phyloP scores from a whole-genome alignment of 2,888 invertebrate species.

The Hydraecia micacea region DNA sequence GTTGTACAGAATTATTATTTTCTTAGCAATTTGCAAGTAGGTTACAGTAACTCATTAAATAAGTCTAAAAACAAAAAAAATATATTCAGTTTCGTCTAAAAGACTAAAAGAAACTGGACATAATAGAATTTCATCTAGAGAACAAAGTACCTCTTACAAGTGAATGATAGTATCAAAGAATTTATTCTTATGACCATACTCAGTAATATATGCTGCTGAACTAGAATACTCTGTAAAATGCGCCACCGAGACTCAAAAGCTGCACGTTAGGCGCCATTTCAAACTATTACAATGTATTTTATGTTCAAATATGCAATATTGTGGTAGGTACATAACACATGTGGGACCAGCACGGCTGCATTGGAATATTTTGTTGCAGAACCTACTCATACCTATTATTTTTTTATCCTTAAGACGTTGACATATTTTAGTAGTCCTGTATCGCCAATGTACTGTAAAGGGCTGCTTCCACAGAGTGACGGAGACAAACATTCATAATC shows the following conservation, averaged over 20 bases:
- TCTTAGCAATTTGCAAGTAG: not conserved
- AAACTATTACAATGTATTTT: constrained; percentile 49
- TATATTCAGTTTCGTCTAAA: not conserved
- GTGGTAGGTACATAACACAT: no score
- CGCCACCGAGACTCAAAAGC: constrained; percentile 5
- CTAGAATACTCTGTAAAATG: constrained; percentile 30
- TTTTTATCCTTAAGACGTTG: not conserved
- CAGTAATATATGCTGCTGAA: constrained; percentile 42
- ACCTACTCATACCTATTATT: constrained; percentile 1
- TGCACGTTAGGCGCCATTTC: constrained; percentile 24
- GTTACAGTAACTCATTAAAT: not conserved
- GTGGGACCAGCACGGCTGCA: constrained; percentile 4
- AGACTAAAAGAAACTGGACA: constrained; percentile 25
- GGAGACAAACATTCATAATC: not conserved
- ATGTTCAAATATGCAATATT: constrained; percentile 51
- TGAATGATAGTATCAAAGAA: constrained; percentile 46
- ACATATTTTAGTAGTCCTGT: constrained; percentile 11
- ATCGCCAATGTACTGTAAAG: not conserved
- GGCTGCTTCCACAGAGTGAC: not conserved
- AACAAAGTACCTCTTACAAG: constrained; percentile 45
- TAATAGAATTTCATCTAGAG: constrained; percentile 46
- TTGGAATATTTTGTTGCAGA: constrained; percentile 1
- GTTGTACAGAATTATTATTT: not conserved
- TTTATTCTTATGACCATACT: constrained; percentile 39
- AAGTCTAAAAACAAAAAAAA: not conserved